These are phyloP conservation scores for Ganaspis sp. DNA, from an alignment of 1,140 invertebrate species.

Conservation along the genomic window DNA sequence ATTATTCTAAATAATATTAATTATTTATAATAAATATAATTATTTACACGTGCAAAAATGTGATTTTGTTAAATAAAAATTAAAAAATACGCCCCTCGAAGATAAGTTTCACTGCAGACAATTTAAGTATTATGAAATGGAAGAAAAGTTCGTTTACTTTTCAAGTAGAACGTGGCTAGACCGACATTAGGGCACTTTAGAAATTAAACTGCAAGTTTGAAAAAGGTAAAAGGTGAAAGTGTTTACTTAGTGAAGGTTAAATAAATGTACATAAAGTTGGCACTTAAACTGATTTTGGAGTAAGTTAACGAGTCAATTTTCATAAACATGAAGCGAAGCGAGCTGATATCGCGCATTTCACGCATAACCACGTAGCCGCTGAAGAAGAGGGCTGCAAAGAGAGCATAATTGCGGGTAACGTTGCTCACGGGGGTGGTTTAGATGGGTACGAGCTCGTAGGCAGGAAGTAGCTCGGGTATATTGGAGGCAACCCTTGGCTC, in stretches of 20 bases:
- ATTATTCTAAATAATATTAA: too few species aligned
- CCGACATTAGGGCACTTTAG: too few species aligned
- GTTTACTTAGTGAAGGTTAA: constrained; percentile 12
- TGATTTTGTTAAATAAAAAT: too few species aligned
- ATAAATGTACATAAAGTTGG: constrained; percentile 7
- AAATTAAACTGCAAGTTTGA: too few species aligned
- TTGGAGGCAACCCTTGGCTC: constrained; percentile 49
- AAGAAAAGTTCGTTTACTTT: too few species aligned
- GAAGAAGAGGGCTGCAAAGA: constrained; percentile 44
- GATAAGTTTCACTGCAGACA: too few species aligned
- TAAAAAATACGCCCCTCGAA: too few species aligned
- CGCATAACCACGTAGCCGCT: constrained; percentile 33
- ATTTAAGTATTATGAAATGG: too few species aligned
- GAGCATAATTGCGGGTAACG: constrained; percentile 54
- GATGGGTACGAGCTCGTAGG: constrained; percentile 46
- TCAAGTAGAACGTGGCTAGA: too few species aligned
- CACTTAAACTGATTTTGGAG: constrained; percentile 29
- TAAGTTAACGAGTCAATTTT: constrained; percentile 30
- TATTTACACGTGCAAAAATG: too few species aligned
- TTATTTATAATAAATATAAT: too few species aligned
- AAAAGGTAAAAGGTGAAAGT: not conserved
- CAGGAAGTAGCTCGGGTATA: constrained; percentile 49
- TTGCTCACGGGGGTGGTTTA: constrained; percentile 46
- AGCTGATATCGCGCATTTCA: constrained; percentile 28
- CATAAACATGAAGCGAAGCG: constrained; percentile 28